Evolutionary conservation across 2,888 invertebrate genomes (phyloP).

Genomic region (Drosophila seclusa): DNA sequence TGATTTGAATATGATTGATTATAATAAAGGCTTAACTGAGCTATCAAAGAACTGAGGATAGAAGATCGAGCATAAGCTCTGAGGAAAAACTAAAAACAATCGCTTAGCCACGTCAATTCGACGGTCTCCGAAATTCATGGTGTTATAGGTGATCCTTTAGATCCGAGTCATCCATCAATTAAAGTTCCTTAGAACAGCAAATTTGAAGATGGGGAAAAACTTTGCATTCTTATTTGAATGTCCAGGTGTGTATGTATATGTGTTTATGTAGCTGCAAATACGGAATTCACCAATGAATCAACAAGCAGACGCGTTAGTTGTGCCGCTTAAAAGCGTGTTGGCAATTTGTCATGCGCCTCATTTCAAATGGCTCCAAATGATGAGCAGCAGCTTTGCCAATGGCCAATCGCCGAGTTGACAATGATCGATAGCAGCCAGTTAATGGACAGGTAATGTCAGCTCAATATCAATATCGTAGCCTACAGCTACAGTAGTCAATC

Average conservation of each 20-base stretch:
- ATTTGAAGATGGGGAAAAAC: background rate
- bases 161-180: background rate
- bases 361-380: slow-evolving; percentile 8
- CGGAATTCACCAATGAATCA: slow-evolving; percentile 10
- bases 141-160: background rate
- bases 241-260: background rate
- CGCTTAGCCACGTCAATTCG: background rate
- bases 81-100: background rate
- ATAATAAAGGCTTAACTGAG: background rate
- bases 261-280: background rate
- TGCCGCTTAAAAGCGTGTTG: background rate
- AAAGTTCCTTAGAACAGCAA: background rate
- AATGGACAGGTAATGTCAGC: slow-evolving; percentile 26
- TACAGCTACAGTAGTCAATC: background rate
- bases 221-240: background rate
- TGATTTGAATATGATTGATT: background rate
- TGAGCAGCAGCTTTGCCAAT: slow-evolving; percentile 3
- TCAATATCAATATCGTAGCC: slow-evolving; percentile 38
- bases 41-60: background rate
- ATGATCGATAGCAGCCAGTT: slow-evolving; percentile 33
- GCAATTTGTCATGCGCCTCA: slow-evolving; percentile 17
- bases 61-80: background rate
- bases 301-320: background rate
- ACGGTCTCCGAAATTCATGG: background rate
- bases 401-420: slow-evolving; percentile 19